phyloP scores from a whole-genome alignment of 2,888 invertebrate species.

The Lasioglossum calceatum region DNA sequence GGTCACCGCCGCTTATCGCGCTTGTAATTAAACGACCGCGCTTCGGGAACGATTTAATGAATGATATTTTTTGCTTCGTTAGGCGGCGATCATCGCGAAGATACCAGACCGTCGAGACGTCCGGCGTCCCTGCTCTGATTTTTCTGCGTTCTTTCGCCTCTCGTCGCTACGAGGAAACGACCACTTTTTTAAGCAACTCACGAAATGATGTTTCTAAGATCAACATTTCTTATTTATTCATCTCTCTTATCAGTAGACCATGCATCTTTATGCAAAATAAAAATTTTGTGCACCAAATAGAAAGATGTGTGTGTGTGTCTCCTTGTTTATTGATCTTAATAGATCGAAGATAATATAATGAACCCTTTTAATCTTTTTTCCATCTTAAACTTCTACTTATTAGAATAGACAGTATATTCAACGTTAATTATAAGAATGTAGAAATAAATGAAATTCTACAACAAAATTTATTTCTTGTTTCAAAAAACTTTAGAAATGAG shows the following conservation, averaged over 20 bases:
- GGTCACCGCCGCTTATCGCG: not conserved
- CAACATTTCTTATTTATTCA: not conserved
- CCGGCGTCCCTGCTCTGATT: not conserved
- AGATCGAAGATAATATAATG: no score
- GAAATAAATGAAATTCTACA: not conserved
- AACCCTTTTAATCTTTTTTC: no score
- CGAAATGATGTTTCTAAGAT: not conserved
- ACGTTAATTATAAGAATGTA: not conserved
- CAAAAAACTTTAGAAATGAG: not conserved
- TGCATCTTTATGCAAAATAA: no score
- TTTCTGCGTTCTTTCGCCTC: not conserved
- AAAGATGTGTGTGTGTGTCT: no score
- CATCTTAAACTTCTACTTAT: no score
- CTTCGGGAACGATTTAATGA: not conserved
- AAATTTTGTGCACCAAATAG: no score
- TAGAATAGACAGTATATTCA: no score
- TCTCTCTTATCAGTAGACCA: no score
- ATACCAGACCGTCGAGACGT: not conserved
- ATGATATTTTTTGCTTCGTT: slow-evolving; percentile 6
- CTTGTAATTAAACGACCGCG: not conserved
- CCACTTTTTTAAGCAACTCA: not conserved
- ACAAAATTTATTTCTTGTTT: not conserved
- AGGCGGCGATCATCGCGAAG: not conserved
- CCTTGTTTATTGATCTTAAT: no score
- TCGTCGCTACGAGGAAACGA: not conserved